Percentiles rank a stretch among this genome's conserved stretches.
Conservation (phyloP, 2,888 invertebrate genomes). For the Druceiella hillmani region DNA sequence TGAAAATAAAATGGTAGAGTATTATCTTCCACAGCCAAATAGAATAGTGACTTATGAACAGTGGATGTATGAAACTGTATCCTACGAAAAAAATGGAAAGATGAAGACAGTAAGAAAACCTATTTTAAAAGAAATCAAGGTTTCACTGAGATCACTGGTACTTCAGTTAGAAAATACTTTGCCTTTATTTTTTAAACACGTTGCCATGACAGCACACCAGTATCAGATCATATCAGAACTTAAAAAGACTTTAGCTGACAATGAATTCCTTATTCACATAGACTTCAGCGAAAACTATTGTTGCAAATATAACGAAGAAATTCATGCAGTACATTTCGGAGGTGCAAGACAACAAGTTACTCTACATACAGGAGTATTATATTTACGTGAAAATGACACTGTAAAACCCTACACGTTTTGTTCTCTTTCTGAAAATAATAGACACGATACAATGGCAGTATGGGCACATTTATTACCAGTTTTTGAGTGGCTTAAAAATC, state of each 20-base stretch:
- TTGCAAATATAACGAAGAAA: conserved; percentile 20
- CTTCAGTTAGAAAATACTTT: conserved; percentile 10
- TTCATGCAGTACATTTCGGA: conserved; percentile 23
- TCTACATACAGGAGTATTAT: conserved; percentile 18
- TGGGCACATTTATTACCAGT: conserved; percentile 20
- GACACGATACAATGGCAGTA: conserved; percentile 19
- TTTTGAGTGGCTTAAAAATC: conserved; percentile 16
- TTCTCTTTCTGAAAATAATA: conserved; percentile 19
- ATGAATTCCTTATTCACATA: conserved; percentile 17
- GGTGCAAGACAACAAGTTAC: conserved; percentile 18
- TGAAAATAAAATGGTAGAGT: too few species aligned
- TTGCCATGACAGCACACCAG: conserved; percentile 16
- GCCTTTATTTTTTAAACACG: conserved; percentile 14
- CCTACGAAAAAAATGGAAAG: conserved; percentile 22
- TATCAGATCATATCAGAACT: conserved; percentile 16
- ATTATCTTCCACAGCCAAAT: too few species aligned
- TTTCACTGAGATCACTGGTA: conserved; percentile 11
- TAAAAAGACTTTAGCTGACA: conserved; percentile 15
- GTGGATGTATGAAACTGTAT: too few species aligned
- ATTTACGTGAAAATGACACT: conserved; percentile 8
- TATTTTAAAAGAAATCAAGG: conserved; percentile 19
- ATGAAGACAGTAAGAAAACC: conserved; percentile 22
- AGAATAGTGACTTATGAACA: too few species aligned
- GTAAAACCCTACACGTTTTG: conserved; percentile 14
- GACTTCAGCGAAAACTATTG: conserved; percentile 19